A percentile compares a stretch with the other conserved stretches of the same genome.
Evolutionary conservation across 2,888 invertebrate species (phyloP).

Genomic region (Ligdia adustata): DNA sequence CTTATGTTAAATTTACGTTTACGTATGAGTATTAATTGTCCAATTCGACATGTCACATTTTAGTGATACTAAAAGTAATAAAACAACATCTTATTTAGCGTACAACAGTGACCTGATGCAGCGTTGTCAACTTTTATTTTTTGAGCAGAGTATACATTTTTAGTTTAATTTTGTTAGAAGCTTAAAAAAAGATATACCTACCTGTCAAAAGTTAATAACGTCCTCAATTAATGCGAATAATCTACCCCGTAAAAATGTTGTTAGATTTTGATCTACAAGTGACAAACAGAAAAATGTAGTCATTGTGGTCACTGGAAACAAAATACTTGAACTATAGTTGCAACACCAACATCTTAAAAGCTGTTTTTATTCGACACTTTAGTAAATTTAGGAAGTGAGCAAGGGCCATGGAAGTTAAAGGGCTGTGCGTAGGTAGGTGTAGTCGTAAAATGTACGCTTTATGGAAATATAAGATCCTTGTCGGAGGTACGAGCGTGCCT

Average conservation of each 20-base stretch:
- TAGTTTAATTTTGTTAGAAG: not conserved
- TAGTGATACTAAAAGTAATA: slow-evolving; percentile 33
- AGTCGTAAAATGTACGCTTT: slow-evolving; percentile 72
- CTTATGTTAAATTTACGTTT: slow-evolving; percentile 26
- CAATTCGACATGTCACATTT: slow-evolving; percentile 32
- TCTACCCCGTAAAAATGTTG: no score
- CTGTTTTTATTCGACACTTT: no score
- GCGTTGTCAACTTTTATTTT: no score
- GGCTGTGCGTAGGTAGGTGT: slow-evolving; percentile 47
- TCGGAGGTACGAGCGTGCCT: slow-evolving; percentile 55
- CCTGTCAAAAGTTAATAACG: no score
- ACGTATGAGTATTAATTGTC: slow-evolving; percentile 27
- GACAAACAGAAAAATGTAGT: no score
- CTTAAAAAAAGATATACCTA: no score
- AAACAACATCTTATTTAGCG: slow-evolving; percentile 33
- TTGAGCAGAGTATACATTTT: slow-evolving; percentile 5
- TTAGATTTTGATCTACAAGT: no score
- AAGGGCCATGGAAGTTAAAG: slow-evolving; percentile 8
- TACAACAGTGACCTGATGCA: no score
- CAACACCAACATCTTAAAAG: no score
- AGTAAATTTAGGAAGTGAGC: slow-evolving; percentile 9
- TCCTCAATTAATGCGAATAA: no score
- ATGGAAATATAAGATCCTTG: slow-evolving; percentile 79
- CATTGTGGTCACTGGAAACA: no score
- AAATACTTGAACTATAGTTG: no score